Evolutionary conservation across 1,140 invertebrate species (phyloP), one percentile per base, ranked within the genome.

Genomic region (Rhagoletis pomonella): DNA sequence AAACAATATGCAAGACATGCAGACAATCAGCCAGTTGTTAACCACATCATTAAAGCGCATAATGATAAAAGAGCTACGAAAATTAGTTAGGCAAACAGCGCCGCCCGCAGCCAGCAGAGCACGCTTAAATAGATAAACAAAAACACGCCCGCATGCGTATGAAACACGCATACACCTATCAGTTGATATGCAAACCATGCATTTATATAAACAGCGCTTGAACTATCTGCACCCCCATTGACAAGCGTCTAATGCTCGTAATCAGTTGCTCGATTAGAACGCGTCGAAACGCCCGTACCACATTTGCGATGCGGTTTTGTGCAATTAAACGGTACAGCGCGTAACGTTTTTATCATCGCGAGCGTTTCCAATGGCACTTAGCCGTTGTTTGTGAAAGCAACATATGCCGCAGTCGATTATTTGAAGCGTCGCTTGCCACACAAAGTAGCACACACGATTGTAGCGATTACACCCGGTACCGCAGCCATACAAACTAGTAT

Each of bases 1-100:
- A 29, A 29, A 29, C 29, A 29, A 29, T 29, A 29, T 29, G 29
- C 29, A 29, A 29, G 42, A 2, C 14, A 19, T 10, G 5, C 10
- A 55, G 73, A 6, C n/a, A 81, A 7, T 3, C 73, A 29, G 9
- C 47, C 47, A 29, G 73, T 81, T 55, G n/a, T 81, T 81, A 81
- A 81, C 73, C 73, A 81, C 47, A 58, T 81, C n/a, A 55, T 81
- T 55, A 55, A 81, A 81, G 73, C 73, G 47, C 73, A 81, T 58
- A 81, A 81, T 81, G 44, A 9, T 42, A 81, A 81, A 81, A 19
- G 73, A 81, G 73, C 47, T 50, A 19, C 47, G 47, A 81, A 81
- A 81, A 81, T 81, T 81, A 81, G 73, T 81, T 81, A 19, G 55
- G 17, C 47, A 81, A 81, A 14, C 73, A 55, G 6, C 47, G 55